Evolutionary conservation across 2,113 vertebrate genomes (phyloP), one percentile per base, ranked within the genome.

Genomic region (Psittacula cyanocephala): DNA sequence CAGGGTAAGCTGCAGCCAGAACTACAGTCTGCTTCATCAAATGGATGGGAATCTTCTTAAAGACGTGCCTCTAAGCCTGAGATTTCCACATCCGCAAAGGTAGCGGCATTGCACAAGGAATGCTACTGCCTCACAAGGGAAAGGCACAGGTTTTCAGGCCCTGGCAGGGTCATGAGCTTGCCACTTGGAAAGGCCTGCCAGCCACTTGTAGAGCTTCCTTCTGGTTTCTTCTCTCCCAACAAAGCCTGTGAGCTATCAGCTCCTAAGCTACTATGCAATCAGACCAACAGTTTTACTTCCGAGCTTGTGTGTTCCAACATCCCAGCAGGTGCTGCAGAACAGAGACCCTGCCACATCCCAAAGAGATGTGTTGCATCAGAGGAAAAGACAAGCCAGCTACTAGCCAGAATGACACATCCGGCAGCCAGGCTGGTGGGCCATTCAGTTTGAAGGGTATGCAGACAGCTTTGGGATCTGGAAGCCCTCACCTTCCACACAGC

Each of bases 1-100:
- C 93, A 96, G 69, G 10, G 62, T 41, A 57, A 91, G 74, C 84
- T 86, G 80, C 89, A 94, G 95, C 88, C 90, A 94, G 81, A 94
- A 78, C 25, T 53, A 72, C 10, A 13, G 20, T 88, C 59, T 86
- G 29, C 91, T 93, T 85, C 8, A 13, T 49, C 67, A 91, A 74
- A 79, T 5, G 62, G 62, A 87, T 47, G 22, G 35, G 74, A 91
- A 87, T 87, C 63, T 84, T 91, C 71, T 80, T 69, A 96, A 81
- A 44, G 63, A 93, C 39, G 13, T 79, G 77, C 57, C 59, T 93
- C 67, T 87, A 79, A 92, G 88, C 81, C 81, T 11, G 37, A 72
- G 46, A 92, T 78, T 95, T 87, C 77, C 74, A 65, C 1, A 9
- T 71, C 46, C 4, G 2, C 25, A 88, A 91, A 87, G 62, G 57